Evolutionary conservation across 2,113 vertebrate genomes (phyloP).

Genomic region (Sylvietta virens): DNA sequence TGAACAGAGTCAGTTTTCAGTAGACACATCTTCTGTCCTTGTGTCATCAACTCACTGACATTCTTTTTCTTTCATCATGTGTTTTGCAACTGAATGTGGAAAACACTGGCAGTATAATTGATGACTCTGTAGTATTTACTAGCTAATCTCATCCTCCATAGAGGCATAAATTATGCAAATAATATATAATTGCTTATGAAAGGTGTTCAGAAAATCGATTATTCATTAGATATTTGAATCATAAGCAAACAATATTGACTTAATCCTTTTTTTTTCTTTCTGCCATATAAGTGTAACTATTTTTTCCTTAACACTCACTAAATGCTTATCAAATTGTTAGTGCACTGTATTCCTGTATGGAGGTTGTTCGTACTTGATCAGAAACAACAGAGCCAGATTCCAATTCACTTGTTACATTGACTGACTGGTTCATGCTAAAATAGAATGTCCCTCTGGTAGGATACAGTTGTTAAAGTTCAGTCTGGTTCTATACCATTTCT

Average conservation of each 20-base stretch:
- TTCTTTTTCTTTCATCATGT: not conserved
- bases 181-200: not conserved
- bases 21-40: not conserved
- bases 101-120: not conserved
- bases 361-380: not conserved
- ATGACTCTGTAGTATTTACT: not conserved
- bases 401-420: not conserved
- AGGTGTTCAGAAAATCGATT: not conserved
- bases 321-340: not conserved
- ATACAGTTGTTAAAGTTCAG: not conserved
- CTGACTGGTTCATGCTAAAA: not conserved
- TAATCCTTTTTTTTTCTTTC: not conserved
- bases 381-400: not conserved
- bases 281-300: not conserved
- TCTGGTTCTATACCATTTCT: not conserved
- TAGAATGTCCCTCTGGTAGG: not conserved
- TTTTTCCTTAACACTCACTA: not conserved
- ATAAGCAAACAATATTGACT: not conserved
- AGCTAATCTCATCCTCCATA: not conserved
- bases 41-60: not conserved
- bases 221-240: not conserved
- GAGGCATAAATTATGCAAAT: not conserved
- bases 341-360: not conserved
- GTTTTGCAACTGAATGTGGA: not conserved
- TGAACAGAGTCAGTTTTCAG: not conserved